phyloP scores from a whole-genome alignment of 2,797 vertebrate genomes.

The Avahi laniger region DNA sequence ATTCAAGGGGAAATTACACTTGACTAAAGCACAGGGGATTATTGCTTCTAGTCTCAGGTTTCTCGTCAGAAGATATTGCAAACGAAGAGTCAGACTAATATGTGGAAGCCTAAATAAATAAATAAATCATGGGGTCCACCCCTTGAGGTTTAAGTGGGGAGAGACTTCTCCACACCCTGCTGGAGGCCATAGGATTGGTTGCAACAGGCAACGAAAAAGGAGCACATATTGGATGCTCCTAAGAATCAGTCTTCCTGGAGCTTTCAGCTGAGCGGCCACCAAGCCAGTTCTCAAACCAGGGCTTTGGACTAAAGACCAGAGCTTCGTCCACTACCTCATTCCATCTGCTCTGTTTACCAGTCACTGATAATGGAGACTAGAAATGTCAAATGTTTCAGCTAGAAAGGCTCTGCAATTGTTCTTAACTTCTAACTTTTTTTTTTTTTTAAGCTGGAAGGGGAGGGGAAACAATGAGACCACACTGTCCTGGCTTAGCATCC shows the following conservation, averaged over 20 bases:
- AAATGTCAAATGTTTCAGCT: not conserved
- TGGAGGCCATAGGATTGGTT: not conserved
- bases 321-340: rapidly evolving
- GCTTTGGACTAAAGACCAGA: not conserved
- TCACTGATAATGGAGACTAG: not conserved
- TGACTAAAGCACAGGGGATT: not conserved
- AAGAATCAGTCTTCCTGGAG: not conserved
- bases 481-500: not conserved
- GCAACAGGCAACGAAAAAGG: not conserved
- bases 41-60: not conserved
- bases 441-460: not conserved
- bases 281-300: not conserved
- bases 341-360: too few relatives aligned
- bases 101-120: not conserved
- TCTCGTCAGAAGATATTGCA: not conserved
- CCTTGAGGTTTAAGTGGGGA: too few relatives aligned
- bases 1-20: not conserved
- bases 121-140: not conserved
- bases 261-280: rapidly evolving
- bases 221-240: rapidly evolving
- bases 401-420: not conserved
- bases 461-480: not conserved
- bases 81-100: not conserved
- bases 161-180: rapidly evolving
- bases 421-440: not conserved